phyloP scores from a whole-genome alignment of 2,888 invertebrate species.

The Teleiodes luculella region DNA sequence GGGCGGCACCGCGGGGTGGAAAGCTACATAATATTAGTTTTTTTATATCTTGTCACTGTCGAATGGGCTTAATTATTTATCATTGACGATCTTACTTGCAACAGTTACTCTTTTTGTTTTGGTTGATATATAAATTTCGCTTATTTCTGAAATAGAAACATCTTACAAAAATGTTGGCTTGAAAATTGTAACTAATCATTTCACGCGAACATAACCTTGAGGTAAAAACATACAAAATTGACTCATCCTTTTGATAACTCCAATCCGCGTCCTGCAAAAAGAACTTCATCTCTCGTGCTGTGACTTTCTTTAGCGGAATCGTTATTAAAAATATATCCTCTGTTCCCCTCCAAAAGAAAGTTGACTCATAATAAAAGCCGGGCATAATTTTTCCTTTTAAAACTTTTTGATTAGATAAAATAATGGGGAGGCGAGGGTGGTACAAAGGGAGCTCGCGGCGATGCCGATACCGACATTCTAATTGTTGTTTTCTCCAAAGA shows the following conservation, averaged over 20 bases:
- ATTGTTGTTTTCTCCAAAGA: constrained; percentile 69
- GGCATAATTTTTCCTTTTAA: constrained; percentile 80
- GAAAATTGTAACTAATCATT: no score
- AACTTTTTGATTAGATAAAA: constrained; percentile 81
- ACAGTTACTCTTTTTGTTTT: no score
- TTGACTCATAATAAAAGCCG: constrained; percentile 78
- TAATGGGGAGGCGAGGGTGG: constrained; percentile 71
- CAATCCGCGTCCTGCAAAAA: constrained; percentile 42
- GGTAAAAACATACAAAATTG: constrained; percentile 24
- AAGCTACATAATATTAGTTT: no score
- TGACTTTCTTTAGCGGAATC: constrained; percentile 63
- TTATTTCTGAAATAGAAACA: no score
- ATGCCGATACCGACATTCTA: constrained; percentile 74
- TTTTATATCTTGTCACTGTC: no score
- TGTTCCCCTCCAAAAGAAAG: constrained; percentile 71
- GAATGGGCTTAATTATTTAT: no score
- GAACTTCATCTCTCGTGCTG: constrained; percentile 45
- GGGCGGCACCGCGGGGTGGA: no score
- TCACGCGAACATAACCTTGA: constrained; percentile 18
- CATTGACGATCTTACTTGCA: no score
- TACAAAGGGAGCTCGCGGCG: constrained; percentile 55
- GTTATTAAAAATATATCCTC: constrained; percentile 77
- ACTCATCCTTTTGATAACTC: constrained; percentile 47
- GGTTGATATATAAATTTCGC: no score
- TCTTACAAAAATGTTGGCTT: no score